Evolutionary conservation across 2,113 vertebrate species (phyloP).

Genomic region (Mugil cephalus): DNA sequence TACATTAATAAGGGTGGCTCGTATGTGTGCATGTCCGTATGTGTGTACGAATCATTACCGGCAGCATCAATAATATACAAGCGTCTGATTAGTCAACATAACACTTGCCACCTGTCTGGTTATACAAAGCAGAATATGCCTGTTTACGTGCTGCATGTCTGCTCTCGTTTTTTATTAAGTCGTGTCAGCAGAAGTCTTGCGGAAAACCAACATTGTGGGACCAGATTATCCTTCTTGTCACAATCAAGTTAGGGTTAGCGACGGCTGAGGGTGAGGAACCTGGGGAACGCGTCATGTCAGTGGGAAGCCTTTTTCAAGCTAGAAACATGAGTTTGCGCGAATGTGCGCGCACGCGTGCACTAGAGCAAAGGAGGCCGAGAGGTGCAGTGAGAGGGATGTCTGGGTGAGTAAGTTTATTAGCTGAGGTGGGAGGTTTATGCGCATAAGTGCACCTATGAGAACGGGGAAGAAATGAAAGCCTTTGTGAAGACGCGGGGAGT

Average conservation of each 20-base stretch:
- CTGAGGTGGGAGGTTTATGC: slow-evolving; percentile 72
- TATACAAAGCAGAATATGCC: slow-evolving; percentile 10
- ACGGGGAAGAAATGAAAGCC: slow-evolving; percentile 62
- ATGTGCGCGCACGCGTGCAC: slow-evolving; percentile 9
- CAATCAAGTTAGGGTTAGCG: too few relatives aligned
- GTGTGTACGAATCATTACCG: slow-evolving; percentile 2
- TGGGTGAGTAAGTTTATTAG: slow-evolving; percentile 70
- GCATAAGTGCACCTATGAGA: slow-evolving; percentile 72
- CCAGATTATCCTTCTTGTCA: too few relatives aligned
- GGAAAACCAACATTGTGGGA: too few relatives aligned
- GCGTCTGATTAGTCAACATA: slow-evolving; percentile 29
- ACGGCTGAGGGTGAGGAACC: too few relatives aligned
- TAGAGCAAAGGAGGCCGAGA: slow-evolving; percentile 20
- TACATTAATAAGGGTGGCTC: not conserved
- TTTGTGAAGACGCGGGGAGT: slow-evolving; percentile 19
- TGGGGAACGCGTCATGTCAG: too few relatives aligned
- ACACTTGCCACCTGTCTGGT: slow-evolving; percentile 34
- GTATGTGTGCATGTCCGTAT: too few relatives aligned
- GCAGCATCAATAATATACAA: slow-evolving; percentile 16
- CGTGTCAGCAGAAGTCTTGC: too few relatives aligned
- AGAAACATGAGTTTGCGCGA: not conserved
- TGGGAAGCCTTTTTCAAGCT: too few relatives aligned
- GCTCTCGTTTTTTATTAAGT: too few relatives aligned
- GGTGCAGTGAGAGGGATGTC: slow-evolving; percentile 49
- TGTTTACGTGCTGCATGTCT: slow-evolving; percentile 5